These are phyloP conservation scores for Sialis lutaria DNA, from an alignment of 2,888 invertebrate species.

Conservation along the genomic window DNA sequence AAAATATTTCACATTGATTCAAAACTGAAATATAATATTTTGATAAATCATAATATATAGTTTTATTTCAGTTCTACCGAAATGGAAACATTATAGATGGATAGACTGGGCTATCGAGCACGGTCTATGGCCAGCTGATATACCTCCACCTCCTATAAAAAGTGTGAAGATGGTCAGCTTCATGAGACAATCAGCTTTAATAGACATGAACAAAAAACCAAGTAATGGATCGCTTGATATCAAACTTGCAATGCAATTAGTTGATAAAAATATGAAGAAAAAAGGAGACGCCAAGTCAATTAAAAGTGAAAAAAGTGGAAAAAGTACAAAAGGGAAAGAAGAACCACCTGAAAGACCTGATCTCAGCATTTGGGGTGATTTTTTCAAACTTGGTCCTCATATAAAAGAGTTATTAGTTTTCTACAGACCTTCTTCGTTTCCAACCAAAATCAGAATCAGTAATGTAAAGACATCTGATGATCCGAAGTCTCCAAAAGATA, in stretches of 20 bases:
- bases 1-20: too few species aligned
- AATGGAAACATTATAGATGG: constrained; percentile 29
- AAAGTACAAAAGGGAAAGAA: not conserved
- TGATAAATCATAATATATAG: not conserved
- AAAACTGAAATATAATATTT: too few species aligned
- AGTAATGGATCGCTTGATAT: constrained; percentile 10
- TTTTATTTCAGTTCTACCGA: constrained; percentile 16
- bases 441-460: constrained; percentile 13
- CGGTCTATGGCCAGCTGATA: constrained; percentile 17
- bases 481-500: constrained; percentile 6
- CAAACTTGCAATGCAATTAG: constrained; percentile 7
- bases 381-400: constrained; percentile 14
- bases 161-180: constrained; percentile 18
- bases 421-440: constrained; percentile 18
- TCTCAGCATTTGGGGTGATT: constrained; percentile 19
- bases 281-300: not conserved
- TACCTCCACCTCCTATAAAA: constrained; percentile 13
- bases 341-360: constrained; percentile 4
- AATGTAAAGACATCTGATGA: not conserved
- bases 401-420: constrained; percentile 16
- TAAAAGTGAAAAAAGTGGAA: not conserved
- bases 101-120: constrained; percentile 25
- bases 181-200: constrained; percentile 12
- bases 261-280: not conserved
- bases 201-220: constrained; percentile 8